phyloP scores from a whole-genome alignment of 37 sponge, comb jelly and placozoan species.

The Haliclona indistincta region DNA sequence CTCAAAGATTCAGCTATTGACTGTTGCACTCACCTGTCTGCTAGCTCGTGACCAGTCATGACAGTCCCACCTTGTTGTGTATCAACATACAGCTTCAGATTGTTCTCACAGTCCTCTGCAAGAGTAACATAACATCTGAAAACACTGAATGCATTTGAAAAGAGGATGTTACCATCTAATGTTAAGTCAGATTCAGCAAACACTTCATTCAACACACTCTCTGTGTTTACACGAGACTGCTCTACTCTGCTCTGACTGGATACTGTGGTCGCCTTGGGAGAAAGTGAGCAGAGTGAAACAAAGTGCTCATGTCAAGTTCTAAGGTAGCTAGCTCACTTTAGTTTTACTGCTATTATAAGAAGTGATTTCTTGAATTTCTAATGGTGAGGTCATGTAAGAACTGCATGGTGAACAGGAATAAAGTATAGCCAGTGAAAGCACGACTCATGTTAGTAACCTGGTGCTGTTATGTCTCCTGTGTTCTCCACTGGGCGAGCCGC shows the following conservation, averaged over 20 bases:
- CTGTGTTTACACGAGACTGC: conserved; percentile 39
- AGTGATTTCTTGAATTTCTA: not conserved
- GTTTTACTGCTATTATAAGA: not conserved
- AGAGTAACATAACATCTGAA: not conserved
- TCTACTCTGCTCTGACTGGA: conserved; percentile 38
- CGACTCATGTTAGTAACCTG: not conserved
- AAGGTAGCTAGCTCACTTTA: not conserved
- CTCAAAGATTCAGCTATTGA: not conserved
- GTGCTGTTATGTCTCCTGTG: not conserved
- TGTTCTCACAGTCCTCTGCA: not conserved
- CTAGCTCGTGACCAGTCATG: conserved; percentile 2
- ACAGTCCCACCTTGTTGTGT: not conserved
- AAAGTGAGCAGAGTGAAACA: not conserved
- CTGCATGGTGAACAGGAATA: not conserved
- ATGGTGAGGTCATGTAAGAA: not conserved
- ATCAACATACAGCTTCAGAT: conserved; percentile 13
- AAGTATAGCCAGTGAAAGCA: not conserved
- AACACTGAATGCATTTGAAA: not conserved
- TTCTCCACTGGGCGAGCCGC: too few species aligned
- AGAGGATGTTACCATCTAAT: conserved; percentile 1
- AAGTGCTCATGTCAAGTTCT: not conserved
- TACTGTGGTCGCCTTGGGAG: not conserved
- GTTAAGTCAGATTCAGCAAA: conserved; percentile 22
- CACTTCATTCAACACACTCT: conserved; percentile 43
- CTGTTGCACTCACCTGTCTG: not conserved